A percentile compares a stretch with the other conserved stretches of the same genome.
These are phyloP conservation scores for Euphonia xanthogaster DNA, from an alignment of 2,797 vertebrate genomes.

Conservation along the genomic window DNA sequence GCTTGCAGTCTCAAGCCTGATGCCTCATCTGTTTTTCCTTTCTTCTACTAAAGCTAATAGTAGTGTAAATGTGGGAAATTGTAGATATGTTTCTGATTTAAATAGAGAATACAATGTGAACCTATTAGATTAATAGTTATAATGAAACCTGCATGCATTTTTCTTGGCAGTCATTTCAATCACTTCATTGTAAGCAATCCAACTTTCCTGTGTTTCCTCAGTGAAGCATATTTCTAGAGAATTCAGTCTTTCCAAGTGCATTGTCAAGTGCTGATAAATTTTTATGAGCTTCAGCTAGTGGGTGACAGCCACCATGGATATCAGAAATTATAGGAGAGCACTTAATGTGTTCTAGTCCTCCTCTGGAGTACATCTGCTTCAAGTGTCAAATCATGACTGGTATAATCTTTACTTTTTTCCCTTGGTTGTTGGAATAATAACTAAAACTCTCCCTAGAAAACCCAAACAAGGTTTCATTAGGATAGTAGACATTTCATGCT, in stretches of 20 bases:
- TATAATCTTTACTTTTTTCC: conserved; percentile 12
- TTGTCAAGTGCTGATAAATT: conserved; percentile 74
- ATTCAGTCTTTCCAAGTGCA: conserved; percentile 69
- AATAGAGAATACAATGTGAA: conserved; percentile 55
- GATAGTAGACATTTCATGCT: background rate
- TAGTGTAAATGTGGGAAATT: conserved; percentile 72
- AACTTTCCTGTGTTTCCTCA: conserved; percentile 73
- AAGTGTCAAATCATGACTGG: conserved; percentile 48
- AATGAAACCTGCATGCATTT: conserved; percentile 72
- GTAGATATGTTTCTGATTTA: conserved; percentile 63
- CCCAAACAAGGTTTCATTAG: conserved; percentile 37
- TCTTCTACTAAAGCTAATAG: conserved; percentile 71
- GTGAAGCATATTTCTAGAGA: conserved; percentile 73
- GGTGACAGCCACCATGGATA: conserved; percentile 60
- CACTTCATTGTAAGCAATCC: conserved; percentile 71
- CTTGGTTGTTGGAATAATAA: conserved; percentile 3
- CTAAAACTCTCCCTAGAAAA: conserved; percentile 1
- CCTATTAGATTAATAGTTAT: conserved; percentile 75
- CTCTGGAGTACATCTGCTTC: conserved; percentile 56
- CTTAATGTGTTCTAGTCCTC: conserved; percentile 47
- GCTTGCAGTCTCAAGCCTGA: conserved; percentile 49
- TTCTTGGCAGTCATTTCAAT: conserved; percentile 76
- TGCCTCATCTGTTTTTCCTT: conserved; percentile 69
- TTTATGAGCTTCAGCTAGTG: conserved; percentile 68
- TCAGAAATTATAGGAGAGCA: conserved; percentile 58